Evolutionary conservation across 2,797 vertebrate species (phyloP).

Genomic region (Pantherophis alleghaniensis): DNA sequence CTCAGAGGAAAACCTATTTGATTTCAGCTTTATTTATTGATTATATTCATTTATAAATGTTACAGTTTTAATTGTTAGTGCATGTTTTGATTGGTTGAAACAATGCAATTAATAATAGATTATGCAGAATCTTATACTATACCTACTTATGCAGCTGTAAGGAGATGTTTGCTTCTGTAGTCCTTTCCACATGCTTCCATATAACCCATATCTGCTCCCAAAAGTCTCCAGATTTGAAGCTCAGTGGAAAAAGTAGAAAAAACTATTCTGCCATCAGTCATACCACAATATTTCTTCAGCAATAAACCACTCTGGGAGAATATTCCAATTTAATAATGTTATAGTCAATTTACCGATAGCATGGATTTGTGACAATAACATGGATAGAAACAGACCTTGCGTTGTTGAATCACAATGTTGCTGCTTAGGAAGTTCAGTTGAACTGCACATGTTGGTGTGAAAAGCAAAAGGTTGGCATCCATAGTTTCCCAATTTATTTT

Average conservation of each 20-base stretch:
- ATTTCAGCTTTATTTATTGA: neutral
- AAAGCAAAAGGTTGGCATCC: neutral
- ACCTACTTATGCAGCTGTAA: neutral
- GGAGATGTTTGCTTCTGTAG: neutral
- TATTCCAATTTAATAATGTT: too few relatives aligned
- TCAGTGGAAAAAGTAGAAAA: neutral
- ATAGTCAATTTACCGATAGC: neutral
- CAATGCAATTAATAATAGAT: neutral
- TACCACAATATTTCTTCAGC: neutral
- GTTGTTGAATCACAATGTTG: neutral
- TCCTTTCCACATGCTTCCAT: neutral
- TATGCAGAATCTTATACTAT: neutral
- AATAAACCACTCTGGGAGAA: neutral
- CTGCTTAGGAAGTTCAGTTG: neutral
- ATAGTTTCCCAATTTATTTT: neutral
- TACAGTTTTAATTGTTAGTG: neutral
- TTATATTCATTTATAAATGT: neutral
- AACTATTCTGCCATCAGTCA: neutral
- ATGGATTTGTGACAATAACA: neutral
- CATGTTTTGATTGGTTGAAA: neutral
- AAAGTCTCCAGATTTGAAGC: neutral
- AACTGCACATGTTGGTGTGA: neutral
- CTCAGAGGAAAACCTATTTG: neutral
- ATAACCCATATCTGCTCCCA: neutral
- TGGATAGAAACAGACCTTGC: neutral